Evolutionary conservation across 2,113 vertebrate genomes (phyloP), one percentile per base, ranked within the genome.

Genomic region (Vireo altiloquus): DNA sequence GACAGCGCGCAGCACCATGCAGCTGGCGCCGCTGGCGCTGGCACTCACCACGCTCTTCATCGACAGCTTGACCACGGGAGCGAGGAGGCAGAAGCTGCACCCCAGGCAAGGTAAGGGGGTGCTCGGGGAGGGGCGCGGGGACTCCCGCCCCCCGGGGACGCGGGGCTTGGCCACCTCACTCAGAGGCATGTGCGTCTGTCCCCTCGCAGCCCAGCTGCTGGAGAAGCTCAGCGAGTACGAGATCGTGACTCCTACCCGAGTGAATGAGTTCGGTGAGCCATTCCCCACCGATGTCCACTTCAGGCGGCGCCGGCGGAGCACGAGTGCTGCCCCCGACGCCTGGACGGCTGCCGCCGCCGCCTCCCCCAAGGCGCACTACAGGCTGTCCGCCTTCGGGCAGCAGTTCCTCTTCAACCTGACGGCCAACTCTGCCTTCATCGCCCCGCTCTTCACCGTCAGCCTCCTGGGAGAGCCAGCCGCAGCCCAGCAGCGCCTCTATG

Each of bases 371-470:
- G 98, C 98, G 53, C 98, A 99, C 90, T 99, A 99, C 97, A 98
- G 98, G 96, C 99, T 99, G 80, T 98, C 98, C 87, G 99, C 99
- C 89, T 99, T 99, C 86, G 99, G 99, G 94, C 98, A 98, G 94
- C 98, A 98, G 90, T 99, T 98, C 94, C 97, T 99, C 96, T 98
- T 99, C 96, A 99, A 99, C 97, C 99, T 99, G 86, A 99, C 98
- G 69, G 98, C 98, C 89, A 98, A 99, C 56, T 98, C 99, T 82
- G 99, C 98, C 98, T 99, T 99, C 98, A 99, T 99, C 95, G 99
- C 99, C 65, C 99, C 99, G 21, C 97, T 98, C 68, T 99, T 99
- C 97, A 99, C 99, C 76, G 99, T 99, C 97, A 98, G 98, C 85
- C 94, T 99, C 88, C 96, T 99, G 18, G 99, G 99, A 97, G 97